Conservation (phyloP, 2,113 vertebrate species). For the Hippolais icterina region DNA sequence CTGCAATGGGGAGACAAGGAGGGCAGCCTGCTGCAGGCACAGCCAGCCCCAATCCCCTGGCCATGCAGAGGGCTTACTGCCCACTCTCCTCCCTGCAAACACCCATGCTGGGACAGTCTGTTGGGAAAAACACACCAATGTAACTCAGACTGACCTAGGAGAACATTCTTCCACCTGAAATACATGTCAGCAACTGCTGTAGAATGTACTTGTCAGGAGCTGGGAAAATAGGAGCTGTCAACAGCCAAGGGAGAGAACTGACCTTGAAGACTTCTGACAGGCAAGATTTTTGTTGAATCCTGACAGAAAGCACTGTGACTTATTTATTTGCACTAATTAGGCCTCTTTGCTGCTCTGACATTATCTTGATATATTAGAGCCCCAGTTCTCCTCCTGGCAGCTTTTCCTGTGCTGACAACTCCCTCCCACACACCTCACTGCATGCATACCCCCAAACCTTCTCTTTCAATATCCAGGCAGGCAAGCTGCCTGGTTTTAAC, state of each 20-base stretch:
- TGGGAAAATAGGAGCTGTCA: neutral
- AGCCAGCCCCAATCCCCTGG: fast-evolving
- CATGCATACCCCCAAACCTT: neutral
- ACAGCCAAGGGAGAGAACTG: neutral
- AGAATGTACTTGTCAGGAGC: neutral
- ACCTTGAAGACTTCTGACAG: neutral
- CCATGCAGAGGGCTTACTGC: neutral
- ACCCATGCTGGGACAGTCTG: neutral
- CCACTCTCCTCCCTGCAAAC: neutral
- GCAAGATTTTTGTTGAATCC: neutral
- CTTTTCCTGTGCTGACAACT: neutral
- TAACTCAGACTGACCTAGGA: neutral
- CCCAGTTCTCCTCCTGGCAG: neutral
- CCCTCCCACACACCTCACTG: neutral
- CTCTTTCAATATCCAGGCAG: neutral
- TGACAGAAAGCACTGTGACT: neutral
- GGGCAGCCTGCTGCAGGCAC: neutral
- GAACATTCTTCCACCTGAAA: neutral
- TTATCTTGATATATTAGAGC: neutral
- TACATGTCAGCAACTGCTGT: neutral
- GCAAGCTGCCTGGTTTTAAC: neutral
- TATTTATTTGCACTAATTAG: neutral
- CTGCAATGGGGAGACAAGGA: neutral
- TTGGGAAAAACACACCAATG: neutral
- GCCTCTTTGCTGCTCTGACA: neutral